Base-by-base conservation (phyloP, 2,888 invertebrate species). In the Eupithecia vulgata region DNA sequence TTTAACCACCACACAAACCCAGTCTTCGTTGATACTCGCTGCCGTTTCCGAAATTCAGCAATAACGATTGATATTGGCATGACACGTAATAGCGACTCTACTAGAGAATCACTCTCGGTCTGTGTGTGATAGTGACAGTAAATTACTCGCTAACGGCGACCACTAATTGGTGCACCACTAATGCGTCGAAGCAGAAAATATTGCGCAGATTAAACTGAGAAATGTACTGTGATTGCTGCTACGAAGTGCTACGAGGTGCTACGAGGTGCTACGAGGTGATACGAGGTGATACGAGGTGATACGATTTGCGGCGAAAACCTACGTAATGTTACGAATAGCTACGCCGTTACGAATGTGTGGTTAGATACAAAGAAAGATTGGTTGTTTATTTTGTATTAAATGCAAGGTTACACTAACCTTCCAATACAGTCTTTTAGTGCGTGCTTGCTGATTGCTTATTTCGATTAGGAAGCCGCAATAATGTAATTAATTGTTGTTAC, bases 111-210 rank as follows among this genome's bases (percentile, higher is more conserved):
- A 74, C 79, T 79, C 80, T 81, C 64, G 66, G 65, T 65, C 61
- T 66, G 66, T 69, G 83, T 87, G 88, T 91, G 91, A 90, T 87
- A 87, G 90, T 90, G 91, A 89, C 89, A 89, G 87, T 91, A 90
- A 91, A 92, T 92, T 91, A 91, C 91, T 87, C 81, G 88, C 86
- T 89, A 90, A 91, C 91, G 89, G 87, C 87, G 81, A 80, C 86
- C 88, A 86, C 90, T 91, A 92, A 92, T 92, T 92, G 91, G 87
- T 86, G 84, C 87, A 84, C 84, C 83, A 82, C 85, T 87, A 88
- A 89, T 85, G 84, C 85, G 84, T 86, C 87, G 85, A 83, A 84
- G 81, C 84, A 82, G 80, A 84, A 90, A 90, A 88, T 88, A 89
- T 89, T 78, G 84, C 76, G 73, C 42, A 76, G 84, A 85, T 86